These are phyloP conservation scores for Brachymystax lenok DNA, from an alignment of 2,797 vertebrate genomes.

Conservation along the genomic window DNA sequence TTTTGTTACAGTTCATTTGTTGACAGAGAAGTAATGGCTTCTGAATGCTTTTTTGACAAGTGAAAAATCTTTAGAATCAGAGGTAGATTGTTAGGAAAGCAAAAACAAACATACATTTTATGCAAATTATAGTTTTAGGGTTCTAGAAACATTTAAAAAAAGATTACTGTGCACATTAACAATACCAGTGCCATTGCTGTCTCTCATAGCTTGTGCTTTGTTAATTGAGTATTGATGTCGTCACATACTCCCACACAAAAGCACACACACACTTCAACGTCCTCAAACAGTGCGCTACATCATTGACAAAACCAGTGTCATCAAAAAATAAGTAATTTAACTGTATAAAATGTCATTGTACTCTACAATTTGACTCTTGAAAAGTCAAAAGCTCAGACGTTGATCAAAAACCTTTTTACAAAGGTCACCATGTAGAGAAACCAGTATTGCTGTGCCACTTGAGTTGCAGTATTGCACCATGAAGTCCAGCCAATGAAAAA, in stretches of 20 bases:
- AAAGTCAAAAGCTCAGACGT: constrained; percentile 35
- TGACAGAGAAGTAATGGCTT: constrained; percentile 10
- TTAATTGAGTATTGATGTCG: constrained; percentile 26
- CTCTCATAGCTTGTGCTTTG: constrained; percentile 34
- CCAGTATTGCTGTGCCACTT: background rate
- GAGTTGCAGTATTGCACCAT: constrained; percentile 37
- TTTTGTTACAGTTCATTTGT: constrained; percentile 1
- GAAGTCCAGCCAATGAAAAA: background rate
- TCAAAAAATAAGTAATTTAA: constrained; percentile 52
- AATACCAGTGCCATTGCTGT: constrained; percentile 52
- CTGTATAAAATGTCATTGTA: constrained; percentile 57
- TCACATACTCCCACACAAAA: constrained; percentile 1
- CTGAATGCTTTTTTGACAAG: constrained; percentile 34
- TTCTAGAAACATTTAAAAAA: constrained; percentile 8
- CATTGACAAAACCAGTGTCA: constrained; percentile 26
- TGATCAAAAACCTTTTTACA: constrained; percentile 51
- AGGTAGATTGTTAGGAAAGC: constrained; percentile 74
- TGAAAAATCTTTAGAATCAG: constrained; percentile 48
- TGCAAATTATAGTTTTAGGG: constrained; percentile 35
- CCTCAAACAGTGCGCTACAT: constrained; percentile 24
- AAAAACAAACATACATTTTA: constrained; percentile 28
- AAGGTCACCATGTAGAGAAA: constrained; percentile 10
- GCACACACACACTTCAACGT: constrained; percentile 10
- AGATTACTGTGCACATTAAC: constrained; percentile 10
- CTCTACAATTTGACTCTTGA: constrained; percentile 61